A percentile compares a stretch with the other conserved stretches of the same genome.
Evolutionary conservation across 2,888 invertebrate species (phyloP).

Genomic region (Crossocerus cetratus): DNA sequence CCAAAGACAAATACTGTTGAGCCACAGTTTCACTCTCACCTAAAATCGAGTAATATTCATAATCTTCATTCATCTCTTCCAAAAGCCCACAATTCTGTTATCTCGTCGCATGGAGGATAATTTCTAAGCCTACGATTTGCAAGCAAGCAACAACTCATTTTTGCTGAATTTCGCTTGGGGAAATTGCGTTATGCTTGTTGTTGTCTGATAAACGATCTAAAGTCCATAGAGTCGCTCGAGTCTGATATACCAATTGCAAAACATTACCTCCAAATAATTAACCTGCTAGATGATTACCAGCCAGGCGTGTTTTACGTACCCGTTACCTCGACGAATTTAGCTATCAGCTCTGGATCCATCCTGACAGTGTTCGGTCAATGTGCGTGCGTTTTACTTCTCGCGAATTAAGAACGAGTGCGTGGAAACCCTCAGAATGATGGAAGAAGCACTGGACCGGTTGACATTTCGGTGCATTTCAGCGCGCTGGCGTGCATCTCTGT

Average conservation of each 20-base stretch:
- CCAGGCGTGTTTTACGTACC: constrained; percentile 56
- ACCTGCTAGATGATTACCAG: constrained; percentile 1
- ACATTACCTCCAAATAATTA: neutral
- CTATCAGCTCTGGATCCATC: constrained; percentile 71
- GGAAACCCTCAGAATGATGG: neutral
- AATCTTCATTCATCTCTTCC: neutral
- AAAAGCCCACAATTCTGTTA: neutral
- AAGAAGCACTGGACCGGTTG: constrained; percentile 7
- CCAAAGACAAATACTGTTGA: constrained; percentile 67
- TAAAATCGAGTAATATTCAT: constrained; percentile 30
- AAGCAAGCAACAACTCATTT: no score
- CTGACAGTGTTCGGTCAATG: neutral
- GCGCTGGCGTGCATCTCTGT: no score
- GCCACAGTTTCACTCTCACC: constrained; percentile 72
- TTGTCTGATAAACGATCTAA: no score
- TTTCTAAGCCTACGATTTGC: no score
- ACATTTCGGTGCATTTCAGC: constrained; percentile 12
- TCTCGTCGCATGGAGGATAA: no score
- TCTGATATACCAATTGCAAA: neutral
- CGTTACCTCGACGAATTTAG: constrained; percentile 74
- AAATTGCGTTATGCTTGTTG: no score
- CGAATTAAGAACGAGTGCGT: neutral
- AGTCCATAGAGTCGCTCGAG: no score
- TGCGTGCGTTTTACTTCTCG: neutral
- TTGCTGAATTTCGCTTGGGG: no score